Conservation (phyloP, 2,113 vertebrate species). For the Grallaria varia region DNA sequence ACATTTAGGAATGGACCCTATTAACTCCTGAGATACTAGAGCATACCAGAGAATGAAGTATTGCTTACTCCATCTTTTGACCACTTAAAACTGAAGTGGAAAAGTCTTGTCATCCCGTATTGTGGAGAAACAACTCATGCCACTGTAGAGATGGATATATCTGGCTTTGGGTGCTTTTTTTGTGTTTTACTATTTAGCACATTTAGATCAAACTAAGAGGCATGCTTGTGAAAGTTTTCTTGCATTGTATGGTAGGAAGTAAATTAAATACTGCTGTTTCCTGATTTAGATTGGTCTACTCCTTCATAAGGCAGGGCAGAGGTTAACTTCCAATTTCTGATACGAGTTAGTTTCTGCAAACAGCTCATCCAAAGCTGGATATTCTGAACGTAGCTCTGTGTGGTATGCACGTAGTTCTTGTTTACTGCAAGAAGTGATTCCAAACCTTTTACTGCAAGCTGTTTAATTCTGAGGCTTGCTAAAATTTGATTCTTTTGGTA, state of each 20-base stretch:
- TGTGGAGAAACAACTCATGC: neutral
- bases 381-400: neutral
- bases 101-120: neutral
- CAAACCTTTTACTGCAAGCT: neutral
- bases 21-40: neutral
- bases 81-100: neutral
- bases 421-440: neutral
- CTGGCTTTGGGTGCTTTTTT: neutral
- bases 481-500: neutral
- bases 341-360: neutral
- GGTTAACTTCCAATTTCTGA: neutral
- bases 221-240: neutral
- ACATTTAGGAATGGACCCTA: neutral
- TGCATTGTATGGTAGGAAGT: neutral
- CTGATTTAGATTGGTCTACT: neutral
- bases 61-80: neutral
- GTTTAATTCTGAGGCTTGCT: neutral
- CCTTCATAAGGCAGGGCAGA: fast-evolving
- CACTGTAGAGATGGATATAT: neutral
- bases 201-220: neutral
- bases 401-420: neutral
- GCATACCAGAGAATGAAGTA: neutral
- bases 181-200: neutral
- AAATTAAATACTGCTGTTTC: neutral
- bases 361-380: neutral